Base-by-base conservation (phyloP, 2,113 vertebrate genomes). In the Cebus imitator region DNA sequence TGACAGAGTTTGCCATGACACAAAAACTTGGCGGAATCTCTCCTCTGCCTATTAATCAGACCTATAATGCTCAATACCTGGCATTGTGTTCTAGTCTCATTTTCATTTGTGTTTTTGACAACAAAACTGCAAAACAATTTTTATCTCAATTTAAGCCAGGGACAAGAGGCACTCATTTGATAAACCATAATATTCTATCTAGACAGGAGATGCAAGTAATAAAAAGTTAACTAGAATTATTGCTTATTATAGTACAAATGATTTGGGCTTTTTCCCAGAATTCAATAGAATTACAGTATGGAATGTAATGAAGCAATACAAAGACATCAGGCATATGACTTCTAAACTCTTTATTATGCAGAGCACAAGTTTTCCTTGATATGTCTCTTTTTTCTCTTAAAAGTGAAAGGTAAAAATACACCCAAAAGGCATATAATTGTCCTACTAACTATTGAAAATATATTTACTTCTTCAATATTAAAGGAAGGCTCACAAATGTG, bases 391-490 rank as follows among this genome's bases (percentile, higher is more conserved):
- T 94, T 88, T 94, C n/a, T 85, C 43, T 82, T 32, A 86, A 96
- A 94, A 83, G 11, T 61, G 13, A 89, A 94, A 91, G 21, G 8
- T 66, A 55, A 90, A 93, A 82, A n/a, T 68, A 30, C 6, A 73
- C 30, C 68, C 50, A 78, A 72, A 72, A 87, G 27, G 14, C 14
- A 20, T 75, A 25, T 50, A 8, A 76, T 35, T 11, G 2, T 55
- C 48, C 58, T 50, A 89, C 17, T 91, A 83, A 75, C 20, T 45
- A 89, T 0, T 76, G 20, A 79, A 95, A 91, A 87, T 25, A 18
- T 86, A 92, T 79, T 73, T 76, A 89, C 3, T 73, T 95, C n/a
- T 48, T 93, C 55, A 94, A 12, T 84, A 93, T 40, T 89, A 93
- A 91, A 73, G 32, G 21, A 79, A 79, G 3, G 14, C 17, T 40